Conservation (phyloP, 2,113 vertebrate genomes). For the Gorsachius goisagi region DNA sequence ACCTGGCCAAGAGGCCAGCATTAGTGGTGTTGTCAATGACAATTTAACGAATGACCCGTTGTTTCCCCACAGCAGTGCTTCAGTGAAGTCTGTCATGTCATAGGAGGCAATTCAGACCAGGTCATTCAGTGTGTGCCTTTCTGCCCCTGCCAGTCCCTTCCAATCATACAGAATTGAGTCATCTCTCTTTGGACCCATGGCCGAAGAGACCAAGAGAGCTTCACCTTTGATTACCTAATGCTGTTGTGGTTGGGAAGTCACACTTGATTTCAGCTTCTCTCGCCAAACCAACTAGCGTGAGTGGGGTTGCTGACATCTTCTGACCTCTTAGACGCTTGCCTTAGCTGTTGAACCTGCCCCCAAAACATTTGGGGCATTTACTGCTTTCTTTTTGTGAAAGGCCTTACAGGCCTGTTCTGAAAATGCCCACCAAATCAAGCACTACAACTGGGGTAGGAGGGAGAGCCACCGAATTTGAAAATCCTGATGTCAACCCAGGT, state of each 20-base stretch:
- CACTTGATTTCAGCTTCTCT: neutral
- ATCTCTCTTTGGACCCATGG: rapidly evolving
- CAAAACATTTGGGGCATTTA: neutral
- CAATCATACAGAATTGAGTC: neutral
- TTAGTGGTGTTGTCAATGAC: neutral
- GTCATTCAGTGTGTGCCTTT: neutral
- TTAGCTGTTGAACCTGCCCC: neutral
- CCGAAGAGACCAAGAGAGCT: neutral
- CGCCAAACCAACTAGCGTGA: neutral
- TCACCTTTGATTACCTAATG: neutral
- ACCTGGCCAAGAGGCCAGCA: neutral
- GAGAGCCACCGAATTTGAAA: neutral
- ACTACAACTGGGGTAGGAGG: neutral
- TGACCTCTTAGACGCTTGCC: neutral
- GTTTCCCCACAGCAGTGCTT: neutral
- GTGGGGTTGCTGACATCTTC: neutral
- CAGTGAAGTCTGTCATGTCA: neutral
- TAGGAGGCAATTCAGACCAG: neutral
- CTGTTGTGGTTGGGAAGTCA: neutral
- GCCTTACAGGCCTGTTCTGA: neutral
- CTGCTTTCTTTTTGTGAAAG: neutral
- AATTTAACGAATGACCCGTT: rapidly evolving
- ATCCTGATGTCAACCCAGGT: neutral
- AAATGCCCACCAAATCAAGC: neutral
- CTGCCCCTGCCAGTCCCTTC: neutral